Percentiles rank a stretch among this genome's conserved stretches.
Evolutionary conservation across 1,140 invertebrate genomes (phyloP).

Genomic region (Microvelia longipes): DNA sequence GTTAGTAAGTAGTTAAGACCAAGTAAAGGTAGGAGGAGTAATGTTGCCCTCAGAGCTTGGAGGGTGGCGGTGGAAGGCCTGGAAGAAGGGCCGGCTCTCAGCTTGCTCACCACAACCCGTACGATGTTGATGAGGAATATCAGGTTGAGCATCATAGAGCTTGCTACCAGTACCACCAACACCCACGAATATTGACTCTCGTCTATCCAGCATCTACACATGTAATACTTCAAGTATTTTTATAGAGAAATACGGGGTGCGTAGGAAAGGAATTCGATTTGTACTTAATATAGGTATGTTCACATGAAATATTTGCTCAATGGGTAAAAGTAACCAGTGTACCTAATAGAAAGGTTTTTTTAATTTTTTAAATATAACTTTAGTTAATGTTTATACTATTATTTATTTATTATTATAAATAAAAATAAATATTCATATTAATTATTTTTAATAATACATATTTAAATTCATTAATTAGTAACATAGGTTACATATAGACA

Average conservation of each 20-base stretch:
- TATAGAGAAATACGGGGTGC: background rate
- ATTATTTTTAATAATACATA: no score
- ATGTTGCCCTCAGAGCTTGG: slow-evolving; percentile 65
- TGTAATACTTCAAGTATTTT: slow-evolving; percentile 2
- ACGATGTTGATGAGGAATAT: slow-evolving; percentile 88
- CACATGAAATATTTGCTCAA: no score
- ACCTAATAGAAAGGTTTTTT: no score
- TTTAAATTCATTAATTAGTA: no score
- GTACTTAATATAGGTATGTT: slow-evolving; percentile 9
- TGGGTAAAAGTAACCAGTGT: no score
- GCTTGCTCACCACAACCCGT: slow-evolving; percentile 73
- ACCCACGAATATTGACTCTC: slow-evolving; percentile 54
- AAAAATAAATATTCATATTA: no score
- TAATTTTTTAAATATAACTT: no score
- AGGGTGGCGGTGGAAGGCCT: slow-evolving; percentile 23
- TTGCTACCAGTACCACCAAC: slow-evolving; percentile 58
- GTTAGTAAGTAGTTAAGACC: slow-evolving; percentile 75
- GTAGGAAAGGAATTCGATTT: background rate
- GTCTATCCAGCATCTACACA: slow-evolving; percentile 64
- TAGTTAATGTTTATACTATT: no score
- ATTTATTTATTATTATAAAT: no score
- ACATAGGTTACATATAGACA: no score
- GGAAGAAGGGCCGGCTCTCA: slow-evolving; percentile 47
- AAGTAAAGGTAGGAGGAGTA: slow-evolving; percentile 67
- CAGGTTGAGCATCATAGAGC: slow-evolving; percentile 68